A percentile compares a stretch with the other conserved stretches of the same genome.
phyloP scores from a whole-genome alignment of 1,140 invertebrate genomes.

The Lethocerus indicus region DNA sequence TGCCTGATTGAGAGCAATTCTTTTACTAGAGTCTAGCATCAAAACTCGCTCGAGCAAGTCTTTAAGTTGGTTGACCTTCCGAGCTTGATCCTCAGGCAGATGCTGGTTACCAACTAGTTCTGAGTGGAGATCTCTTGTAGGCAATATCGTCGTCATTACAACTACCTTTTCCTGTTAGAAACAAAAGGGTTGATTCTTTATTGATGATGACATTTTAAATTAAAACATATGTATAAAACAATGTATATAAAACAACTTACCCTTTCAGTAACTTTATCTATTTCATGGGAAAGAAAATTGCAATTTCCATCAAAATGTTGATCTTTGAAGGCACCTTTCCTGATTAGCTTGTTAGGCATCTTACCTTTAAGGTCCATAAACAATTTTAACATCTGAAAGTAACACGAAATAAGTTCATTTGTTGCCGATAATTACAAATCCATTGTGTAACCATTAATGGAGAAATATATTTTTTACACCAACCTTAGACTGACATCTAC shows the following conservation, averaged over 20 bases:
- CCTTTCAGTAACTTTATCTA: constrained; percentile 96
- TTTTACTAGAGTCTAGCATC: constrained; percentile 81
- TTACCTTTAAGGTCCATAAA: constrained; percentile 99
- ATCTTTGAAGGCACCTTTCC: constrained; percentile 87
- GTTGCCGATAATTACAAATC: too few relatives aligned
- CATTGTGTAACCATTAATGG: too few relatives aligned
- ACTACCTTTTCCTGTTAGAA: constrained; percentile 84
- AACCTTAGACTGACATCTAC: too few relatives aligned
- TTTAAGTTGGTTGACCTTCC: constrained; percentile 82
- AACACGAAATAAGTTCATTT: too few relatives aligned
- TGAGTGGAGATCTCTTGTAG: constrained; percentile 62
- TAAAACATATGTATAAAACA: background rate
- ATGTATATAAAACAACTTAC: constrained; percentile 42
- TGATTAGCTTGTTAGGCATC: constrained; percentile 91
- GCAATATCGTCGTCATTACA: constrained; percentile 79
- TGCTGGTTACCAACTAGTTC: constrained; percentile 81
- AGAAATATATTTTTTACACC: too few relatives aligned
- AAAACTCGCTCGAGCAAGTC: constrained; percentile 89
- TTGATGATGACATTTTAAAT: background rate
- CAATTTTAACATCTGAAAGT: constrained; percentile 84
- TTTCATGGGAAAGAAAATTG: constrained; percentile 94
- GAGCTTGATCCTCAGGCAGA: constrained; percentile 71
- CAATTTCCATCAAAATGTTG: constrained; percentile 94
- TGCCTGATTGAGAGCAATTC: constrained; percentile 85
- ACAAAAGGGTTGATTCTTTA: background rate